Evolutionary conservation across 2,113 vertebrate genomes (phyloP), one percentile per base, ranked within the genome.

Genomic region (Gavia stellata): DNA sequence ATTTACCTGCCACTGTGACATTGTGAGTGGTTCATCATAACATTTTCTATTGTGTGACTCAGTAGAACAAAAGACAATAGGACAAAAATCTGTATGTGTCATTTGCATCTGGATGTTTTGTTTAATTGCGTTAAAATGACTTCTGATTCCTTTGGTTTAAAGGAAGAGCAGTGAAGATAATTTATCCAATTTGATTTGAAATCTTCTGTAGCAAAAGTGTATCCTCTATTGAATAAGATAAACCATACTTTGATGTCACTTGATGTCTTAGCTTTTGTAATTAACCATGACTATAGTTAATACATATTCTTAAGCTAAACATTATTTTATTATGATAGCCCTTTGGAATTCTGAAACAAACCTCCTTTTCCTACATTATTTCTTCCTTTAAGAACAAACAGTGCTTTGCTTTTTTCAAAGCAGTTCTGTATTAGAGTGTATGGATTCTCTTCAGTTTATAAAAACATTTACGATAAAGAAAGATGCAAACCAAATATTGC

Each of bases 11-110:
- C 62, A 79, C 81, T 72, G 44, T 91, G 73, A 84, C 8, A 6
- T 26, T 78, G 52, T 85, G 86, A 88, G 49, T 72, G 19, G 86
- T 62, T 95, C 42, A 61, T 65, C 56, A 28, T 66, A 89, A 80
- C 63, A 68, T 68, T 91, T 87, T 85, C 61, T 91, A 9, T 53
- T 61, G 45, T 49, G 40, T 92, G 94, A 95, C 66, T 97, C 96
- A 95, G 74, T 65, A 80, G 91, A 90, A 82, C 66, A 70, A 75
- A 94, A 91, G 58, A 92, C 55, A 91, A 85, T 34, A 68, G 42
- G 50, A 89, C 26, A 95, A 82, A 92, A 94, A 89, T 24, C 62
- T 66, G 24, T 68, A 63, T 59, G 81, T 90, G 53, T 53, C 24
- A 42, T 75, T 81, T 87, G 52, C 83, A 81, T 59, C 18, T 4